A percentile compares a stretch with the other conserved stretches of the same genome.
These are phyloP conservation scores for Aptenodytes patagonicus DNA, from an alignment of 2,113 vertebrate genomes.

Conservation along the genomic window DNA sequence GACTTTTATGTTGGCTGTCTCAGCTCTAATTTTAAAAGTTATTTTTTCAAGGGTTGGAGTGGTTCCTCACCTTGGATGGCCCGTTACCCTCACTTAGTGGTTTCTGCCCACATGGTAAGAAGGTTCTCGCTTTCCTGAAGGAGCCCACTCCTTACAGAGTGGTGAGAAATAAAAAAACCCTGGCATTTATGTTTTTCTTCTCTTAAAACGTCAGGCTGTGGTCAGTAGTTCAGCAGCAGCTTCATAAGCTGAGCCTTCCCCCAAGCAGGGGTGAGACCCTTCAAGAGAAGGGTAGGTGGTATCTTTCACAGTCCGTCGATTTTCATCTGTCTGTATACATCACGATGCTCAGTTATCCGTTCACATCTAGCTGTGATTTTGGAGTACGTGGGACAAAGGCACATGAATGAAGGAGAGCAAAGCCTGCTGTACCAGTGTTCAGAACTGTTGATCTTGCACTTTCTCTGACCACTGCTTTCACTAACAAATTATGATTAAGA, in stretches of 20 bases:
- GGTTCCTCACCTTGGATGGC: not conserved
- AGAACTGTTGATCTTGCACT: conserved; percentile 12
- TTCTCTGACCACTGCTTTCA: conserved; percentile 42
- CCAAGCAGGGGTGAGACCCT: not conserved
- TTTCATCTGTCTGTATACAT: not conserved
- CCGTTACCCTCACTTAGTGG: not conserved
- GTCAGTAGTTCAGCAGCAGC: not conserved
- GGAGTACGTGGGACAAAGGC: not conserved
- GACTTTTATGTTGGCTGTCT: not conserved
- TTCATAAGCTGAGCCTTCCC: not conserved
- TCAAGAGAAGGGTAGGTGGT: not conserved
- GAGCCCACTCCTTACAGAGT: not conserved
- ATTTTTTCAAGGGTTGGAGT: not conserved
- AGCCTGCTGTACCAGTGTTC: not conserved
- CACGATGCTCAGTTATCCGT: not conserved
- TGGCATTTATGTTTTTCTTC: not conserved
- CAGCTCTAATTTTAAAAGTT: not conserved
- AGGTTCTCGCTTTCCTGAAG: not conserved
- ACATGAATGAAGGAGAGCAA: not conserved
- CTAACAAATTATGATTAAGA: conserved; percentile 50
- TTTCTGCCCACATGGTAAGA: not conserved
- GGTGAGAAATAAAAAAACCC: not conserved
- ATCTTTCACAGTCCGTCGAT: not conserved
- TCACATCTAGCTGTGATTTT: not conserved
- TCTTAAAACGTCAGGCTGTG: not conserved